These are phyloP conservation scores for Rhynchomys soricoides DNA, from an alignment of 2,113 vertebrate species.

Conservation along the genomic window DNA sequence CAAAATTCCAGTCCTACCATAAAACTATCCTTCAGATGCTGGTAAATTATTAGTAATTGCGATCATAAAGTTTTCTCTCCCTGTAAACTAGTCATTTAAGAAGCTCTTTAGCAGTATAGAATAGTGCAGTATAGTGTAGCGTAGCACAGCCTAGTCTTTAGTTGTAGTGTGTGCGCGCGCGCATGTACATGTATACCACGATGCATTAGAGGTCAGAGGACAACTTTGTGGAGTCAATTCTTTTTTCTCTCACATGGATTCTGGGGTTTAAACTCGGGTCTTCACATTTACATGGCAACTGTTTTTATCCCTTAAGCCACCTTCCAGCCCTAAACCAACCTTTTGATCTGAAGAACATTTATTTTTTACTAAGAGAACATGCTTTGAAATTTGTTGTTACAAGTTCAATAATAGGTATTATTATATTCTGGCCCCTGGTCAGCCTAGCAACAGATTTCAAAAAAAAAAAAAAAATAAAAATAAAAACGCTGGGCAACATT, in stretches of 20 bases:
- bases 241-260: background rate
- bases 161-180: background rate
- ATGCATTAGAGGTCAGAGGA: background rate
- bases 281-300: too few relatives aligned
- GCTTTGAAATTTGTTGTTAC: constrained; percentile 2
- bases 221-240: background rate
- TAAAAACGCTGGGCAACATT: background rate
- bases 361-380: constrained; percentile 9
- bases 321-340: background rate
- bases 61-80: background rate
- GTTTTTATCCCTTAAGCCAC: background rate
- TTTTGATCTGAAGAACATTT: background rate
- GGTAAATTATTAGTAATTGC: background rate
- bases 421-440: background rate
- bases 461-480: constrained; percentile 42
- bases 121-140: background rate
- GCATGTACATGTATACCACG: background rate
- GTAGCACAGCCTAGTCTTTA: background rate
- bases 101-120: background rate
- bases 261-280: background rate
- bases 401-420: constrained; percentile 12
- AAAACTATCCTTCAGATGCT: background rate
- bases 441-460: background rate
- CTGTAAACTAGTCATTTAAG: background rate
- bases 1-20: background rate